A percentile compares a stretch with the other conserved stretches of the same genome.
These are phyloP conservation scores for Crambe crambe DNA, from an alignment of 37 sponge, comb jelly and placozoan species.

Conservation along the genomic window DNA sequence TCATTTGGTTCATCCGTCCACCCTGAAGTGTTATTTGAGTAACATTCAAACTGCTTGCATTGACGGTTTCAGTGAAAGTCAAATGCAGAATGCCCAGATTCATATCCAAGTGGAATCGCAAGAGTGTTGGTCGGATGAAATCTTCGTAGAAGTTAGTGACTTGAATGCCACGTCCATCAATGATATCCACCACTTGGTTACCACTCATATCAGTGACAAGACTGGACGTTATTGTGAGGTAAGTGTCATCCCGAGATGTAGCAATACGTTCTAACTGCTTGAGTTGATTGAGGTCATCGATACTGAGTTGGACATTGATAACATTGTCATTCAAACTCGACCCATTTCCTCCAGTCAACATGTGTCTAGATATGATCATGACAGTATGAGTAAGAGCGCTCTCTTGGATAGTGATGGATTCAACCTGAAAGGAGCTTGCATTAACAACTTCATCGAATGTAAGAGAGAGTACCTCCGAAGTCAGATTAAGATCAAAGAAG, in stretches of 20 bases:
- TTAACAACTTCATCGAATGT: constrained; percentile 85
- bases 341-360: constrained; percentile 35
- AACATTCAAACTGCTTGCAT: constrained; percentile 68
- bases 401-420: constrained; percentile 49
- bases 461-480: constrained; percentile 62
- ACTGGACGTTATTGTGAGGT: constrained; percentile 32
- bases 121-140: constrained; percentile 44
- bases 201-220: constrained; percentile 77
- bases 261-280: constrained; percentile 59
- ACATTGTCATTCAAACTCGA: constrained; percentile 41
- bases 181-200: constrained; percentile 51
- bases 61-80: constrained; percentile 81
- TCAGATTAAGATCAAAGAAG: constrained; percentile 71
- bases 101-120: constrained; percentile 63
- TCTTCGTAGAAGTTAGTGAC: constrained; percentile 59
- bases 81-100: constrained; percentile 52
- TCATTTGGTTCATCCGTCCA: constrained; percentile 22
- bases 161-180: constrained; percentile 57
- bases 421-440: constrained; percentile 44
- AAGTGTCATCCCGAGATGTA: constrained; percentile 49
- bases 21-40: constrained; percentile 61
- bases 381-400: constrained; percentile 31
- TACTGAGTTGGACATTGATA: constrained; percentile 50
- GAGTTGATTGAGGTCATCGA: constrained; percentile 64
- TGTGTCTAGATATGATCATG: constrained; percentile 32